Evolutionary conservation across 1,140 invertebrate genomes (phyloP), one percentile per base, ranked within the genome.

Genomic region (Rhagoletis pomonella): DNA sequence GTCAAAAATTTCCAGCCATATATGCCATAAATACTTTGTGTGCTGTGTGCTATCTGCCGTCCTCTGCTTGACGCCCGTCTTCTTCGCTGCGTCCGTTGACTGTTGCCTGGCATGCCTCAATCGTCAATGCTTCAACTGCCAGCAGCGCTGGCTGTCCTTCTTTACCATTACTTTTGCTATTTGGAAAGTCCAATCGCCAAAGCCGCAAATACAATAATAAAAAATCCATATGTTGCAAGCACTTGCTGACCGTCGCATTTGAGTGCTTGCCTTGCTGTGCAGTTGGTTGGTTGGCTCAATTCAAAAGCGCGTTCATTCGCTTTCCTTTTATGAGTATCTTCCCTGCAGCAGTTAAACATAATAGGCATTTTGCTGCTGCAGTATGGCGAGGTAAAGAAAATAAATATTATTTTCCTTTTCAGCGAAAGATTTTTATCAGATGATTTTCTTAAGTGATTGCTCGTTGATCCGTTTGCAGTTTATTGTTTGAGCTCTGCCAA

Each of bases 381-480:
- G 47, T 17, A 73, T 44, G 42, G 42, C 9, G 10, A 9, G 55
- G 19, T 17, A n/a, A 14, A 81, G 14, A n/a, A 81, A 81, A 81
- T 55, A 81, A 55, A 81, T 55, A 81, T 55, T 81, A 55, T 50
- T 55, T 81, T 81, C 73, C 73, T 81, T 81, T 81, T 81, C 47
- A 77, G 69, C 69, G 17, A 55, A 81, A 81, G 73, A 81, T 81
- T 55, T 81, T 81, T 81, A 81, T 81, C 73, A 81, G 73, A 81
- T 81, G 73, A 81, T 81, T 81, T 81, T 58, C 73, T 81, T 81
- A 81, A 81, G 73, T 81, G 73, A 81, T 81, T 81, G 73, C 73
- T 58, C 47, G 73, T 81, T 81, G 73, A 81, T 81, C 73, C 73
- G 44, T 81, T 81, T 81, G 73, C 50, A 50, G 73, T 81, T 55